Conservation (phyloP, 30 jellyfish, hydroid and myxozoan genomes). For the Morbakka virulenta region DNA sequence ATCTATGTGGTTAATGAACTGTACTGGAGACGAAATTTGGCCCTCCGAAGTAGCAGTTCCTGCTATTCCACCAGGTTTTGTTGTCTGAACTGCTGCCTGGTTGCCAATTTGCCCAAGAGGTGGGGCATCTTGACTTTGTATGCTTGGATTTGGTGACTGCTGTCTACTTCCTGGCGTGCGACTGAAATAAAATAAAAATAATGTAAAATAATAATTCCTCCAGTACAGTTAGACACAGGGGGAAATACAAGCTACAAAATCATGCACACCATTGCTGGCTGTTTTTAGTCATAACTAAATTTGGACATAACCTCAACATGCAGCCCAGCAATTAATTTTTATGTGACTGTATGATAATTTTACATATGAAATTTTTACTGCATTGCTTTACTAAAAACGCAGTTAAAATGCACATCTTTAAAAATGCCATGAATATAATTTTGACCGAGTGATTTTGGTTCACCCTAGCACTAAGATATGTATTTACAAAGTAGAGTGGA, state of each 20-base stretch:
- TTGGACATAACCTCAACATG: too few species aligned
- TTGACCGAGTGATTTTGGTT: too few species aligned
- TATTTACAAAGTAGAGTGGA: too few species aligned
- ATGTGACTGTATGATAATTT: too few species aligned
- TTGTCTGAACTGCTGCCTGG: slow-evolving; percentile 12
- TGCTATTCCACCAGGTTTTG: slow-evolving; percentile 18
- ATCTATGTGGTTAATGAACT: slow-evolving; percentile 54
- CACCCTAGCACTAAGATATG: too few species aligned
- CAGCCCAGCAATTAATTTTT: too few species aligned
- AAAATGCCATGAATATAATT: too few species aligned
- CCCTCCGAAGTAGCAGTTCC: slow-evolving; percentile 45
- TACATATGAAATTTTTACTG: too few species aligned
- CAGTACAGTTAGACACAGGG: not conserved
- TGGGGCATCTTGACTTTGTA: slow-evolving; percentile 48
- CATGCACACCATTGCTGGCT: too few species aligned
- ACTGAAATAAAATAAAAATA: slow-evolving; percentile 2
- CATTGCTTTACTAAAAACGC: too few species aligned
- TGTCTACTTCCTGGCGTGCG: slow-evolving; percentile 92
- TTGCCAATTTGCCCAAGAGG: slow-evolving; percentile 22
- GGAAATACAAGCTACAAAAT: not conserved
- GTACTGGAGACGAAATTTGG: slow-evolving; percentile 92
- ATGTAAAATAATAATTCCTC: not conserved
- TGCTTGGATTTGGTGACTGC: slow-evolving; percentile 85
- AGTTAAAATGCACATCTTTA: too few species aligned
- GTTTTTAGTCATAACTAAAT: too few species aligned